Evolutionary conservation across 1,140 invertebrate genomes (phyloP).

Genomic region (Zaprionus tsacasi): DNA sequence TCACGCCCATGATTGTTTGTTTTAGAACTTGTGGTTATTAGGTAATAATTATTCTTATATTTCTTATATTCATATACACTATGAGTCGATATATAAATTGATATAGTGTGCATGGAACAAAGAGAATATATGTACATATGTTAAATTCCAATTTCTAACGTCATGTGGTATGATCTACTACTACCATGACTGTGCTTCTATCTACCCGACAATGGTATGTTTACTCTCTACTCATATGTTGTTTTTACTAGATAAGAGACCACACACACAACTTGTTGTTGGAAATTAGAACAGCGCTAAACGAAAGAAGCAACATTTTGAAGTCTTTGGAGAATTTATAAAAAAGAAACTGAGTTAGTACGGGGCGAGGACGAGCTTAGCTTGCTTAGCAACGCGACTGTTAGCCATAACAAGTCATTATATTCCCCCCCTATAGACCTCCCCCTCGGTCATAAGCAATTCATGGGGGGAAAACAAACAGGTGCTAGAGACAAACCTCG

Average conservation of each 20-base stretch:
- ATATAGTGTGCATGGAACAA: slow-evolving; percentile 19
- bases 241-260: slow-evolving; percentile 40
- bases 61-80: no score
- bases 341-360: background rate
- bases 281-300: slow-evolving; percentile 70
- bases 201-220: slow-evolving; percentile 43
- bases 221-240: slow-evolving; percentile 28
- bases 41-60: slow-evolving; percentile 64
- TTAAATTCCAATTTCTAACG: slow-evolving; percentile 9
- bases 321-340: background rate
- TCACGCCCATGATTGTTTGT: background rate
- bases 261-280: slow-evolving; percentile 29
- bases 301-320: slow-evolving; percentile 22
- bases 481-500: slow-evolving; percentile 43
- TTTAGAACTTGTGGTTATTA: slow-evolving; percentile 43
- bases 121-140: background rate
- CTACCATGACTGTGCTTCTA: slow-evolving; percentile 14
- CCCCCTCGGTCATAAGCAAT: slow-evolving; percentile 45
- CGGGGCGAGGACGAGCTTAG: background rate
- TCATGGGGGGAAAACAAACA: slow-evolving; percentile 60
- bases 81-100: slow-evolving; percentile 5
- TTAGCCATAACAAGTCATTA: slow-evolving; percentile 51
- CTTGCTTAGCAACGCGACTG: slow-evolving; percentile 57
- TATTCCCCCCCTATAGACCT: background rate
- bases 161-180: slow-evolving; percentile 42